Conservation (phyloP, 2,888 invertebrate species). For the Caenorhabditis plicata region DNA sequence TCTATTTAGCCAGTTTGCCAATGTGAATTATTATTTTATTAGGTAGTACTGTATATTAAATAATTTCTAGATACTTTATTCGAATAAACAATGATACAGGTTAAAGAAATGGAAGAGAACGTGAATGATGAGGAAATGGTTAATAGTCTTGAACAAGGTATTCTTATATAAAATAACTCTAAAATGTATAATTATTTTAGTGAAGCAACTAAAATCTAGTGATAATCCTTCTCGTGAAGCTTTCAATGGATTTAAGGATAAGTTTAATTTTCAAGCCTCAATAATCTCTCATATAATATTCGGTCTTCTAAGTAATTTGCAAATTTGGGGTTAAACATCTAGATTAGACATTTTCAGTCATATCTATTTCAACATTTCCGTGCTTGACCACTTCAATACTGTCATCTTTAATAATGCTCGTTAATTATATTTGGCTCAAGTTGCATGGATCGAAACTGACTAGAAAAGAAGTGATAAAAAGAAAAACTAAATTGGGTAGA, state of each 20-base stretch:
- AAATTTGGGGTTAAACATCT: background rate
- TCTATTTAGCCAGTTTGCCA: too few relatives aligned
- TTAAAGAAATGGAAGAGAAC: too few relatives aligned
- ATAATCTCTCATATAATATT: constrained; percentile 3
- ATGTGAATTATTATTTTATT: too few relatives aligned
- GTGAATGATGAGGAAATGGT: too few relatives aligned
- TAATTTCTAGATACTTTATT: too few relatives aligned
- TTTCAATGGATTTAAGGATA: constrained; percentile 15
- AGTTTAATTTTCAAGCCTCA: constrained; percentile 7
- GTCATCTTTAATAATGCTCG: constrained; percentile 1
- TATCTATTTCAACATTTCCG: constrained; percentile 6
- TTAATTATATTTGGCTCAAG: constrained; percentile 6
- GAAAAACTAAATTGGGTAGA: background rate
- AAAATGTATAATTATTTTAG: too few relatives aligned
- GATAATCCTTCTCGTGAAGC: background rate
- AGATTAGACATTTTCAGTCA: background rate
- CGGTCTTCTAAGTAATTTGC: background rate
- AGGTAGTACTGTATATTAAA: too few relatives aligned
- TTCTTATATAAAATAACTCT: too few relatives aligned
- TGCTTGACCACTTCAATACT: constrained; percentile 1
- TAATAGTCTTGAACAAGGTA: too few relatives aligned
- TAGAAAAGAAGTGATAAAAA: constrained; percentile 10
- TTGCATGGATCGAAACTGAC: constrained; percentile 13
- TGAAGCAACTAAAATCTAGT: too few relatives aligned
- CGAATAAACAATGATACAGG: too few relatives aligned